phyloP scores from a whole-genome alignment of 1,140 invertebrate genomes.

The Adelges cooleyi region DNA sequence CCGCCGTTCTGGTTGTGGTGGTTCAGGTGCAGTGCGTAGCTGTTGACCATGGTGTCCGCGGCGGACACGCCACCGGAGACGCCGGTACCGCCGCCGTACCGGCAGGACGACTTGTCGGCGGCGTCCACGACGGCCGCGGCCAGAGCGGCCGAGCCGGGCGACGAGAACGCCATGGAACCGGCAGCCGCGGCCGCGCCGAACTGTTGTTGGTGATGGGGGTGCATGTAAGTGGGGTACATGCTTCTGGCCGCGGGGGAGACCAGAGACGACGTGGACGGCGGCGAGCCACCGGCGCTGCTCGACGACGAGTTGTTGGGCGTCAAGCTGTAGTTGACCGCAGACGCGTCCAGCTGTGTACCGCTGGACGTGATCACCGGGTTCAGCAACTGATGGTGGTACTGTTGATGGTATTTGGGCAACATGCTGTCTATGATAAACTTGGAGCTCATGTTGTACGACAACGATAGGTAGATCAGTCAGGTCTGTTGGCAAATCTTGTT shows the following conservation, averaged over 20 bases:
- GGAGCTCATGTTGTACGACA: slow-evolving; percentile 58
- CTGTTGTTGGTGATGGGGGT: slow-evolving; percentile 58
- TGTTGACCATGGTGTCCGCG: slow-evolving; percentile 67
- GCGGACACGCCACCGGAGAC: slow-evolving; percentile 49
- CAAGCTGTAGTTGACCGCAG: slow-evolving; percentile 43
- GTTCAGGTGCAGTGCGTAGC: slow-evolving; percentile 44
- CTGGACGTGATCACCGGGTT: slow-evolving; percentile 42
- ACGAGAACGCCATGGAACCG: slow-evolving; percentile 48
- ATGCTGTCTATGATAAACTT: slow-evolving; percentile 95
- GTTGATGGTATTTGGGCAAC: slow-evolving; percentile 84
- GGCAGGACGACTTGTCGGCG: slow-evolving; percentile 59
- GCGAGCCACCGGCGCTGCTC: slow-evolving; percentile 35
- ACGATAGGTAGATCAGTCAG: no score
- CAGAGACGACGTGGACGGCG: slow-evolving; percentile 43
- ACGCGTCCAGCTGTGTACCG: slow-evolving; percentile 38
- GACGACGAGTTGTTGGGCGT: slow-evolving; percentile 38
- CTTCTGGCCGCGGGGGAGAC: slow-evolving; percentile 41
- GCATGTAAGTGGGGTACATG: slow-evolving; percentile 49
- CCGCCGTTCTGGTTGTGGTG: slow-evolving; percentile 56
- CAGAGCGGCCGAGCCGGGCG: slow-evolving; percentile 44
- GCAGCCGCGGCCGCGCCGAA: slow-evolving; percentile 55
- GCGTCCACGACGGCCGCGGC: slow-evolving; percentile 49
- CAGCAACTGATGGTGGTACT: slow-evolving; percentile 54
- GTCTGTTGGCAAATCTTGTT: background rate
- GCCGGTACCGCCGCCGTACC: slow-evolving; percentile 51